Evolutionary conservation across 2,113 vertebrate genomes (phyloP).

Genomic region (Perca schrenkii): DNA sequence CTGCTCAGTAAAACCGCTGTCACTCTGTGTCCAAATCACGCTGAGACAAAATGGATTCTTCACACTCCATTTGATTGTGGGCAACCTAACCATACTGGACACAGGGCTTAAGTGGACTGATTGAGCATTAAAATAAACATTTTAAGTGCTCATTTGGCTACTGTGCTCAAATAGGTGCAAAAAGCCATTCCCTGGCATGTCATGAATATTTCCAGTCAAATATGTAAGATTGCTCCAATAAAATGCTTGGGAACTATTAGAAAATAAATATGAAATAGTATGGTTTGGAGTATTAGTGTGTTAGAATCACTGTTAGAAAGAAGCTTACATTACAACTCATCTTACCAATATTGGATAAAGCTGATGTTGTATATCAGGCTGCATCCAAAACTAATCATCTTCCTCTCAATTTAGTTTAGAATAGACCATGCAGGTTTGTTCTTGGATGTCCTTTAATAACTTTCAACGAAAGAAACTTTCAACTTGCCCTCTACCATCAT

Average conservation of each 20-base stretch:
- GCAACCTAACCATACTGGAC: conserved; percentile 41
- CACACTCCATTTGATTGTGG: conserved; percentile 59
- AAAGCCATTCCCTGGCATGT: conserved; percentile 15
- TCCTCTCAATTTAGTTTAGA: not conserved
- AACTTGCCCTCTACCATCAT: no score
- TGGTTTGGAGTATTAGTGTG: not conserved
- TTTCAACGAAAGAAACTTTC: no score
- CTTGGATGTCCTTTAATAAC: no score
- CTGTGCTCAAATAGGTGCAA: conserved; percentile 32
- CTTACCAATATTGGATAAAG: not conserved
- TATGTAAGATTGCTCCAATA: not conserved
- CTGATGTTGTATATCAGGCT: not conserved
- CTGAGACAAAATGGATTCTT: conserved; percentile 71
- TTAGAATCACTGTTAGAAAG: not conserved
- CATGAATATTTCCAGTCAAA: conserved; percentile 13
- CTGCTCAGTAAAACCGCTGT: conserved; percentile 68
- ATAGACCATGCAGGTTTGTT: no score
- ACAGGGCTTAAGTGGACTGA: conserved; percentile 52
- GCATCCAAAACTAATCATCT: not conserved
- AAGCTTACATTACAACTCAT: not conserved
- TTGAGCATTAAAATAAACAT: conserved; percentile 63
- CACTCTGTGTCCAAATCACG: conserved; percentile 56
- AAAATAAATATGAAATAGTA: conserved; percentile 21
- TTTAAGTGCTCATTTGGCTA: conserved; percentile 63
- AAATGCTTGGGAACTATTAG: conserved; percentile 25